phyloP scores from a whole-genome alignment of 2,113 vertebrate genomes.

The Stigmatopora nigra region DNA sequence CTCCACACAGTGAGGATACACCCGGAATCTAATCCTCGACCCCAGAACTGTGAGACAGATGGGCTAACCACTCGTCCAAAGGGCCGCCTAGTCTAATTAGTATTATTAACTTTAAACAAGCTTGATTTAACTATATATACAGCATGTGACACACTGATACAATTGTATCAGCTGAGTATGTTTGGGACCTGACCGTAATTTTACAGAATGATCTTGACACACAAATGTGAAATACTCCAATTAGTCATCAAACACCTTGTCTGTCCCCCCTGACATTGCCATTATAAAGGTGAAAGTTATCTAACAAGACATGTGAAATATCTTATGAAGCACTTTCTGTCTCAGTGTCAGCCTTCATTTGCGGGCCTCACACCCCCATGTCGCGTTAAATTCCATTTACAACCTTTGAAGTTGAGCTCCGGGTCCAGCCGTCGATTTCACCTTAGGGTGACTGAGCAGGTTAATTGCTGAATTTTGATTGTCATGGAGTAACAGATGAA shows the following conservation, averaged over 20 bases:
- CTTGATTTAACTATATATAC: no score
- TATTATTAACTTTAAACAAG: no score
- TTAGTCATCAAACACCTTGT: constrained; percentile 6
- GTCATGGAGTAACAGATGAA: constrained; percentile 46
- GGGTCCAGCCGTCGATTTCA: constrained; percentile 56
- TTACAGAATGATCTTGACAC: background rate
- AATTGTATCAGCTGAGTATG: background rate
- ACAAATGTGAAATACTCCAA: background rate
- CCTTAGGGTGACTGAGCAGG: constrained; percentile 55
- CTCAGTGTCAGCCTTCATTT: constrained; percentile 37
- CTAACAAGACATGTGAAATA: constrained; percentile 19
- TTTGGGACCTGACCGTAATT: background rate
- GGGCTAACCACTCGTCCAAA: no score
- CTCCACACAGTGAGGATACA: no score
- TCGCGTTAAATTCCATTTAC: constrained; percentile 46
- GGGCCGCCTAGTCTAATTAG: no score
- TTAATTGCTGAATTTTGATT: constrained; percentile 61
- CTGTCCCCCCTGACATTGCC: constrained; percentile 4
- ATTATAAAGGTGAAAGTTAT: constrained; percentile 10
- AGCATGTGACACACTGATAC: background rate
- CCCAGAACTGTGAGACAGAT: no score
- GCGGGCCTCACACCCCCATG: constrained; percentile 14
- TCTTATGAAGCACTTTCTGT: constrained; percentile 3
- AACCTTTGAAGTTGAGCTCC: constrained; percentile 52
- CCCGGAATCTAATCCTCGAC: no score